Evolutionary conservation across 1,140 invertebrate species (phyloP).

Genomic region (Atta cephalotes): DNA sequence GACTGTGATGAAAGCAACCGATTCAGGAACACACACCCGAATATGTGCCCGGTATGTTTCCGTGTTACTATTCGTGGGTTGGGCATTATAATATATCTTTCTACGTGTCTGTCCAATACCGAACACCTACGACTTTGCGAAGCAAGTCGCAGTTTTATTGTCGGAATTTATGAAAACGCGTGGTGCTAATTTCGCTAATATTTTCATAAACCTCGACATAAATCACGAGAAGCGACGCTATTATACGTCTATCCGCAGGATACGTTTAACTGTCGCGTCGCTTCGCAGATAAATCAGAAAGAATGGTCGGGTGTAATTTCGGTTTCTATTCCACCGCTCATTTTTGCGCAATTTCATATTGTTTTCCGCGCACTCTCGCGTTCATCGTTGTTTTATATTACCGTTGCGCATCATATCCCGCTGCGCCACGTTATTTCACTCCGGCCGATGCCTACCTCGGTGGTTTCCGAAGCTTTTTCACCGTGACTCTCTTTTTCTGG

Average conservation of each 20-base stretch:
- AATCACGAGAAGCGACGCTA: neutral
- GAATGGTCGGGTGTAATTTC: constrained; percentile 14
- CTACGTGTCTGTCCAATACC: neutral
- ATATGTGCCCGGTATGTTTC: neutral
- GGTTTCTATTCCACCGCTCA: neutral
- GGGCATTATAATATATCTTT: neutral
- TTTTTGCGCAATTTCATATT: constrained; percentile 31
- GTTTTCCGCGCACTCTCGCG: neutral
- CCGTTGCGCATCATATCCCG: constrained; percentile 18
- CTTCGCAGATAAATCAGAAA: neutral
- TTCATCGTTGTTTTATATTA: neutral
- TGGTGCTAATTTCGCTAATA: neutral
- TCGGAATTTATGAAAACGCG: neutral
- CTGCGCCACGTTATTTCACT: constrained; percentile 7
- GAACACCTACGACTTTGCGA: neutral
- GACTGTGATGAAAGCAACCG: neutral
- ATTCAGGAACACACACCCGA: constrained; percentile 18
- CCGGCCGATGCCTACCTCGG: neutral
- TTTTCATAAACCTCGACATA: no score
- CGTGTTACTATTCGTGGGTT: constrained; percentile 13
- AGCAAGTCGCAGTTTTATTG: neutral
- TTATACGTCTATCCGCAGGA: neutral
- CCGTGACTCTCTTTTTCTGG: constrained; percentile 5
- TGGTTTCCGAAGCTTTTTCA: neutral
- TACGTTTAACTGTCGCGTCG: neutral